Evolutionary conservation across 1,140 invertebrate genomes (phyloP).

Genomic region (Apolygus lucorum): DNA sequence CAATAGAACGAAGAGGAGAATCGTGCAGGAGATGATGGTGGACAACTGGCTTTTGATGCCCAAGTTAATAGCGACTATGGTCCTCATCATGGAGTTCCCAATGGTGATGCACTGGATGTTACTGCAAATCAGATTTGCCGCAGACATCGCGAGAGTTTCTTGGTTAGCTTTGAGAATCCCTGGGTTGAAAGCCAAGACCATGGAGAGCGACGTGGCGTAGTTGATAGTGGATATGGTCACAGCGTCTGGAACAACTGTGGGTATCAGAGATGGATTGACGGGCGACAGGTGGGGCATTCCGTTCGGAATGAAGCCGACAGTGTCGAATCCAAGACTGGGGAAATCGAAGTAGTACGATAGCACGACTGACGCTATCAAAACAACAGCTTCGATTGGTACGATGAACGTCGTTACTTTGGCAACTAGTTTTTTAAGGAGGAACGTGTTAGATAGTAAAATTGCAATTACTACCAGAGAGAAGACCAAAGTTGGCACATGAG

Average conservation of each 20-base stretch:
- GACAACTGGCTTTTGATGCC: slow-evolving; percentile 20
- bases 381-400: slow-evolving; percentile 25
- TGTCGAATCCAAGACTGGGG: slow-evolving; percentile 7
- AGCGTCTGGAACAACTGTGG: neutral
- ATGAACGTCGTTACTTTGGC: slow-evolving; percentile 21
- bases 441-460: slow-evolving; percentile 22
- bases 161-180: slow-evolving; percentile 12
- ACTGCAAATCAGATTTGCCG: slow-evolving; percentile 20
- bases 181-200: slow-evolving; percentile 21
- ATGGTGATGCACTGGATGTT: slow-evolving; percentile 26
- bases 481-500: slow-evolving; percentile 12
- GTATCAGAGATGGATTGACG: neutral
- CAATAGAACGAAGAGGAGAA: slow-evolving; percentile 21
- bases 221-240: slow-evolving; percentile 21
- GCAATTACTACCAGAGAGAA: slow-evolving; percentile 17
- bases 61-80: slow-evolving; percentile 19
- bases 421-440: slow-evolving; percentile 15
- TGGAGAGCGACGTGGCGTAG: slow-evolving; percentile 20
- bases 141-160: slow-evolving; percentile 24
- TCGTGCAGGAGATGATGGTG: slow-evolving; percentile 6
- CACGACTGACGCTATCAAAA: slow-evolving; percentile 19
- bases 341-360: slow-evolving; percentile 25
- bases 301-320: slow-evolving; percentile 21
- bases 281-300: slow-evolving; percentile 15
- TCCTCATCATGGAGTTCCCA: slow-evolving; percentile 30